These are phyloP conservation scores for Monomorium pharaonis DNA, from an alignment of 1,140 invertebrate species.

Conservation along the genomic window DNA sequence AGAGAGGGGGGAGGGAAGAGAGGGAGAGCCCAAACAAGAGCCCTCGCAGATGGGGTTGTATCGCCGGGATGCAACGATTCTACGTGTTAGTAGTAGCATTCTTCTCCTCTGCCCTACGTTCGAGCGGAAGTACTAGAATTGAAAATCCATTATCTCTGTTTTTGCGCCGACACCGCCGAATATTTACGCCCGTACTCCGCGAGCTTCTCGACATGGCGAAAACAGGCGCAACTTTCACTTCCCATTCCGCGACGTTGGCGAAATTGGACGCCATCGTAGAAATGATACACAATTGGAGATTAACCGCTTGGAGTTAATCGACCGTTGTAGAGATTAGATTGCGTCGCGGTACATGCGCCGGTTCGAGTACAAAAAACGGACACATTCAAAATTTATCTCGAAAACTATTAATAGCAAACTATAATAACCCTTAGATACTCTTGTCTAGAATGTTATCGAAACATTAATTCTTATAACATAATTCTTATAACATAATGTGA, in stretches of 20 bases:
- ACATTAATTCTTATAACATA: background rate
- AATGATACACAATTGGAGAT: slow-evolving; percentile 49
- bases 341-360: too few relatives aligned
- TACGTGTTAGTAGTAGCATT: background rate
- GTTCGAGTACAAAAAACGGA: background rate
- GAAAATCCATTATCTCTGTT: slow-evolving; percentile 61
- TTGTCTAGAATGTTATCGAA: background rate
- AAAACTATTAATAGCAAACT: background rate
- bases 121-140: slow-evolving; percentile 46
- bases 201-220: slow-evolving; percentile 26
- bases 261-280: slow-evolving; percentile 23
- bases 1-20: background rate
- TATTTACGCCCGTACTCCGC: slow-evolving; percentile 34
- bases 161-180: slow-evolving; percentile 31
- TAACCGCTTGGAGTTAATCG: slow-evolving; percentile 22
- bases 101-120: background rate
- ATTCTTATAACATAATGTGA: too few relatives aligned
- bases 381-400: slow-evolving; percentile 3
- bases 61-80: slow-evolving; percentile 16
- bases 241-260: slow-evolving; percentile 10
- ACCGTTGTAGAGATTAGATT: slow-evolving; percentile 28
- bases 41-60: background rate
- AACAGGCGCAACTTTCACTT: slow-evolving; percentile 42
- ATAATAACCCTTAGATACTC: background rate
- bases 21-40: slow-evolving; percentile 4